Conservation (phyloP, 1,140 invertebrate genomes). For the Ceratina australensis region DNA sequence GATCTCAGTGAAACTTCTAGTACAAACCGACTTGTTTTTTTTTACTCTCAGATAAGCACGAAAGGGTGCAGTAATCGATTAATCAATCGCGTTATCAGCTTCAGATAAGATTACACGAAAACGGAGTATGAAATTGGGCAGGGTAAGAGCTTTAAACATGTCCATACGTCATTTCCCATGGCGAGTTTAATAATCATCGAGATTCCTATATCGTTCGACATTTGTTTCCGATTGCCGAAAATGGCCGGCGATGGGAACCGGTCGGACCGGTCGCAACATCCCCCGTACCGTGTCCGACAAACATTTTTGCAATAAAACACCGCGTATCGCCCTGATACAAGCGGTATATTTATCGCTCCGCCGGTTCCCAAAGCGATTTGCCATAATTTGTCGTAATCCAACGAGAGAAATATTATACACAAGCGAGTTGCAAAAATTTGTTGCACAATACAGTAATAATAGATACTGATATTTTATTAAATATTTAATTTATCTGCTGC, state of each 20-base stretch:
- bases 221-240: constrained; percentile 44
- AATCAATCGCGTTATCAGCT: too few relatives aligned
- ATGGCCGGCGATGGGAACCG: constrained; percentile 25
- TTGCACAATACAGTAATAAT: too few relatives aligned
- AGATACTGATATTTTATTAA: too few relatives aligned
- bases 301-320: constrained; percentile 41
- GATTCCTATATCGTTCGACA: constrained; percentile 33
- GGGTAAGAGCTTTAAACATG: background rate
- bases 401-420: background rate
- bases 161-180: background rate
- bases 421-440: too few relatives aligned
- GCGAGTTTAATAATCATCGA: constrained; percentile 8
- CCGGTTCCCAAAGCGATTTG: background rate
- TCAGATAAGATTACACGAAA: background rate
- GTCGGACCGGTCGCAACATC: constrained; percentile 18
- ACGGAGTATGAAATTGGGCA: background rate
- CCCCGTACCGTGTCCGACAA: constrained; percentile 14
- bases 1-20: too few relatives aligned
- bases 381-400: background rate
- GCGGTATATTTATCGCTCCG: constrained; percentile 1
- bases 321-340: background rate
- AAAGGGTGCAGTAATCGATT: too few relatives aligned
- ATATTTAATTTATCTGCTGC: too few relatives aligned
- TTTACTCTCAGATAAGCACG: too few relatives aligned
- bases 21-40: too few relatives aligned